Conservation (phyloP, 2,888 invertebrate genomes). For the Trimorus sp. region DNA sequence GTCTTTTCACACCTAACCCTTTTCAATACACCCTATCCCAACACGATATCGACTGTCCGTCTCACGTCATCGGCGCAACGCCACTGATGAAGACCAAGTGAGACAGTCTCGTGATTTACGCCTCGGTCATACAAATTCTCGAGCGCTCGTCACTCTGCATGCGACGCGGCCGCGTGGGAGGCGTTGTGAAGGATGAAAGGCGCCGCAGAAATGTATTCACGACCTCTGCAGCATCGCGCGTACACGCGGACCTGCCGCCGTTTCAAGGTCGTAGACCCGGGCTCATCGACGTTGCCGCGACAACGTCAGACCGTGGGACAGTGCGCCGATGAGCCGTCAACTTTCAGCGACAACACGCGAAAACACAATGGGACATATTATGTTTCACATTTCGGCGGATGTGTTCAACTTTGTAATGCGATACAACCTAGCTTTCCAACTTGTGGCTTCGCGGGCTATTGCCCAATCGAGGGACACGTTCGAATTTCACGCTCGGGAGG, state of each 20-base stretch:
- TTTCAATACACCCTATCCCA: no score
- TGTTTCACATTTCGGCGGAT: slow-evolving; percentile 36
- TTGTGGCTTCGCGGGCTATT: background rate
- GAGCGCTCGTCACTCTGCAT: slow-evolving; percentile 65
- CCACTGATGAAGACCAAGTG: slow-evolving; percentile 35
- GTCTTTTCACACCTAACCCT: no score
- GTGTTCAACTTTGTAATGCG: slow-evolving; percentile 37
- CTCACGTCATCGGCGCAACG: slow-evolving; percentile 26
- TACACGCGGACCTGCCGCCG: slow-evolving; percentile 63
- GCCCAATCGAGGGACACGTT: no score
- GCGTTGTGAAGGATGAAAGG: slow-evolving; percentile 70
- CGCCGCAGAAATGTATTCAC: slow-evolving; percentile 66
- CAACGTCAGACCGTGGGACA: slow-evolving; percentile 50
- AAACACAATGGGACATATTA: slow-evolving; percentile 47
- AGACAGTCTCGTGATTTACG: slow-evolving; percentile 51
- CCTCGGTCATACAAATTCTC: slow-evolving; percentile 62
- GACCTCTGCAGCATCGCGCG: slow-evolving; percentile 64
- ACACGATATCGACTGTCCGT: background rate
- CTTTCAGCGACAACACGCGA: slow-evolving; percentile 20
- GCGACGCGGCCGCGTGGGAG: slow-evolving; percentile 67
- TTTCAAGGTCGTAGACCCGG: slow-evolving; percentile 66
- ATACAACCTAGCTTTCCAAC: background rate
- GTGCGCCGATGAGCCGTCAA: slow-evolving; percentile 54
- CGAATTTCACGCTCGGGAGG: no score
- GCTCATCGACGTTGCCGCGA: slow-evolving; percentile 55